Percentiles rank a stretch among this genome's conserved stretches.
Evolutionary conservation across 1,140 invertebrate genomes (phyloP).

Genomic region (Aphis craccivora): DNA sequence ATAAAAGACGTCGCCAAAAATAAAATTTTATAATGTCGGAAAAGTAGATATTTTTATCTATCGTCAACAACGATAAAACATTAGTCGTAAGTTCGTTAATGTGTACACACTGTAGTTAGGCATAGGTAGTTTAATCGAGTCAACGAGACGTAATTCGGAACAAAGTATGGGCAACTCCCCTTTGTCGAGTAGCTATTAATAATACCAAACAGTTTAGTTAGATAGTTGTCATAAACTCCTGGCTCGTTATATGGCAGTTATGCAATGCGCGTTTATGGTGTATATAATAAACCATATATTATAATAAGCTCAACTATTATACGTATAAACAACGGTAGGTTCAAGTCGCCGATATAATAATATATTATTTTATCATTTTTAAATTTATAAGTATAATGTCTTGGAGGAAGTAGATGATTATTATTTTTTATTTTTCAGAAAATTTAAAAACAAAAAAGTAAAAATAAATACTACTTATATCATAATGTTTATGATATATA

Average conservation of each 20-base stretch:
- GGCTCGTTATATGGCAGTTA: slow-evolving; percentile 14
- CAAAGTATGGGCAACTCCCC: not conserved
- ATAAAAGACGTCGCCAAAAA: not conserved
- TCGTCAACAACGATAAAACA: not conserved
- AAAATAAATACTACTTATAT: too few species aligned
- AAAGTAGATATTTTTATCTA: not conserved
- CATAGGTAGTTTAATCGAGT: not conserved
- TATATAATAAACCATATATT: not conserved
- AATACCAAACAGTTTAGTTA: slow-evolving; percentile 9
- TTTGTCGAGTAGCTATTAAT: slow-evolving; percentile 12
- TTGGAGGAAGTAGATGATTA: not conserved
- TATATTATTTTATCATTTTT: not conserved
- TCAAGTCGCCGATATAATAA: not conserved
- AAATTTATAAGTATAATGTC: not conserved
- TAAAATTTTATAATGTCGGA: not conserved
- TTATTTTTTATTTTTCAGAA: not conserved
- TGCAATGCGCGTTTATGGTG: not conserved
- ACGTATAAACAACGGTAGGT: not conserved
- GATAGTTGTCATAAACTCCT: slow-evolving; percentile 39
- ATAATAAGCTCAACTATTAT: not conserved
- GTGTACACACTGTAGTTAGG: not conserved
- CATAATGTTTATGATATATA: too few species aligned
- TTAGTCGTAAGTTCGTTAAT: not conserved
- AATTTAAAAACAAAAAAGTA: too few species aligned
- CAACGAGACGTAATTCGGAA: not conserved